These are phyloP conservation scores for Dolichoris vasculosae DNA, from an alignment of 1,140 invertebrate species.

Conservation along the genomic window DNA sequence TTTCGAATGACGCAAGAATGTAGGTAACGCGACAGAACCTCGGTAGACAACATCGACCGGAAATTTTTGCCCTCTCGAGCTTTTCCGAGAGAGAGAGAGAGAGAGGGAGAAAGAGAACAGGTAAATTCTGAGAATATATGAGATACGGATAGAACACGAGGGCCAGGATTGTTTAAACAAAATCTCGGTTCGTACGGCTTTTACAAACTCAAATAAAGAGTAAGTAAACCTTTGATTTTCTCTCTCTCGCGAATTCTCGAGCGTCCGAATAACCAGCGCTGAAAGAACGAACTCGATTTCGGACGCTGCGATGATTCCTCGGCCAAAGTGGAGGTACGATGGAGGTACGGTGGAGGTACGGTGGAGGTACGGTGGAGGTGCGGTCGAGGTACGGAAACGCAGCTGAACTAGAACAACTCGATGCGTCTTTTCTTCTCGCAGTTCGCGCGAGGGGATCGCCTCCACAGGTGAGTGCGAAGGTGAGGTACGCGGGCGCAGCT, in stretches of 20 bases:
- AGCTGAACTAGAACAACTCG: background rate
- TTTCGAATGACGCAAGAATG: background rate
- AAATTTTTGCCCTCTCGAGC: background rate
- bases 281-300: background rate
- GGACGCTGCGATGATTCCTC: too few species aligned
- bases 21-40: background rate
- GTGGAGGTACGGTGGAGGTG: background rate
- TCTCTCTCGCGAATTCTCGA: background rate
- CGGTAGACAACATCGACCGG: background rate
- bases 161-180: background rate
- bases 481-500: conserved; percentile 22
- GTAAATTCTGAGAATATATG: background rate
- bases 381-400: background rate
- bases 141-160: background rate
- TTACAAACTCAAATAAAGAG: background rate
- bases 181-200: background rate
- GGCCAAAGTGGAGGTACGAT: background rate
- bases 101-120: too few species aligned
- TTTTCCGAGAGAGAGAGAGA: too few species aligned
- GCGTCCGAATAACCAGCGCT: background rate
- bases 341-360: background rate
- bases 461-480: too few species aligned
- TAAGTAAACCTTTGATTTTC: background rate
- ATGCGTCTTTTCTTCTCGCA: background rate
- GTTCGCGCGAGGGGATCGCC: too few species aligned